phyloP scores from a whole-genome alignment of 2,797 vertebrate species.

The Scomberomorus guttatus region DNA sequence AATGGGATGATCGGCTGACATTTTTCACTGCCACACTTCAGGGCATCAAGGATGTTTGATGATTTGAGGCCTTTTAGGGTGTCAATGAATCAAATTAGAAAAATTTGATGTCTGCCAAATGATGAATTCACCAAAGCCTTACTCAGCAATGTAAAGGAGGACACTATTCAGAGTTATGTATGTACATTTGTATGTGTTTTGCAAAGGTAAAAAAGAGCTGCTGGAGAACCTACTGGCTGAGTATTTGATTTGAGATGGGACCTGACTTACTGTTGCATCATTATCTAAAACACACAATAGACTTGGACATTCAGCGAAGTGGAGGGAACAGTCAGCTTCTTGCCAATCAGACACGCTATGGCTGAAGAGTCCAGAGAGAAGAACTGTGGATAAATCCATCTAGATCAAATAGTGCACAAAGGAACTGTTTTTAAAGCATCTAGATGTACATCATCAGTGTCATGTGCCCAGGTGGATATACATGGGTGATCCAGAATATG shows the following conservation, averaged over 20 bases:
- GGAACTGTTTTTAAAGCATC: constrained; percentile 83
- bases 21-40: neutral
- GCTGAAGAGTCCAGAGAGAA: neutral
- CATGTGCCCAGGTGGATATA: constrained; percentile 36
- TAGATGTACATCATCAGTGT: constrained; percentile 43
- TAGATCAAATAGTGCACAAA: constrained; percentile 20
- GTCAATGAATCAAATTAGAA: neutral
- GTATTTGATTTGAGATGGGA: neutral
- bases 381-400: constrained; percentile 8
- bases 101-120: neutral
- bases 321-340: constrained; percentile 68
- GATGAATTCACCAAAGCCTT: neutral
- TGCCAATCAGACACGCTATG: neutral
- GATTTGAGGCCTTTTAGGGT: neutral
- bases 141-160: neutral
- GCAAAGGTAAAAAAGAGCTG: neutral
- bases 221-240: constrained; percentile 28
- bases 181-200: neutral
- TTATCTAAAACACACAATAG: constrained; percentile 1
- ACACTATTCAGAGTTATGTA: neutral
- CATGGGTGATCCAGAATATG: constrained; percentile 5
- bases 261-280: neutral
- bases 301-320: constrained; percentile 7
- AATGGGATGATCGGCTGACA: neutral
- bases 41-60: neutral